A percentile compares a stretch with the other conserved stretches of the same genome.
These are phyloP conservation scores for Calycopis cecrops DNA, from an alignment of 1,140 invertebrate species.

Conservation along the genomic window DNA sequence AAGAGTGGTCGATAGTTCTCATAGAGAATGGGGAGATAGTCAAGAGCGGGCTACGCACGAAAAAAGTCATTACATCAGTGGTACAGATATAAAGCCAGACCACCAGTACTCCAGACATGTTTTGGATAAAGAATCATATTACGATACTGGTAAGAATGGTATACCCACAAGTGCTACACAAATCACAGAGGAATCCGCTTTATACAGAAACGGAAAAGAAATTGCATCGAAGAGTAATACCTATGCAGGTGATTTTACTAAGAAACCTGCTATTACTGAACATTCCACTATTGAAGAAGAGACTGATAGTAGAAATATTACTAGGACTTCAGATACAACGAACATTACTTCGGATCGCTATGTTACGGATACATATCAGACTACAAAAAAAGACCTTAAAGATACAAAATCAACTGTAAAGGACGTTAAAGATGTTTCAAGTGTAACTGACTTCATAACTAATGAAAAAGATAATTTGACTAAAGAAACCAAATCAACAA, in stretches of 20 bases:
- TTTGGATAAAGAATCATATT: slow-evolving; percentile 71
- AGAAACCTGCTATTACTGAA: slow-evolving; percentile 58
- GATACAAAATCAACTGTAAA: slow-evolving; percentile 37
- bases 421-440: slow-evolving; percentile 42
- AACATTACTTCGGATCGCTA: slow-evolving; percentile 19
- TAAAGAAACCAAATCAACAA: slow-evolving; percentile 45
- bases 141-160: slow-evolving; percentile 75
- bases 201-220: slow-evolving; percentile 64
- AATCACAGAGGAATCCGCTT: slow-evolving; percentile 57
- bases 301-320: slow-evolving; percentile 30
- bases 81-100: slow-evolving; percentile 72
- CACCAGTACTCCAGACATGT: slow-evolving; percentile 73
- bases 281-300: slow-evolving; percentile 38
- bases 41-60: slow-evolving; percentile 73
- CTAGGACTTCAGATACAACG: not conserved
- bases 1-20: slow-evolving; percentile 72
- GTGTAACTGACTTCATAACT: slow-evolving; percentile 52
- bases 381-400: slow-evolving; percentile 18
- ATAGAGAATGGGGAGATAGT: slow-evolving; percentile 74
- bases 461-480: slow-evolving; percentile 52
- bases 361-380: slow-evolving; percentile 20
- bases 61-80: slow-evolving; percentile 61
- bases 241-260: slow-evolving; percentile 58
- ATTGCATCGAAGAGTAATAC: slow-evolving; percentile 58
- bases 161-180: slow-evolving; percentile 56